Base-by-base conservation (phyloP, 2,888 invertebrate genomes). In the Arenicola marina region DNA sequence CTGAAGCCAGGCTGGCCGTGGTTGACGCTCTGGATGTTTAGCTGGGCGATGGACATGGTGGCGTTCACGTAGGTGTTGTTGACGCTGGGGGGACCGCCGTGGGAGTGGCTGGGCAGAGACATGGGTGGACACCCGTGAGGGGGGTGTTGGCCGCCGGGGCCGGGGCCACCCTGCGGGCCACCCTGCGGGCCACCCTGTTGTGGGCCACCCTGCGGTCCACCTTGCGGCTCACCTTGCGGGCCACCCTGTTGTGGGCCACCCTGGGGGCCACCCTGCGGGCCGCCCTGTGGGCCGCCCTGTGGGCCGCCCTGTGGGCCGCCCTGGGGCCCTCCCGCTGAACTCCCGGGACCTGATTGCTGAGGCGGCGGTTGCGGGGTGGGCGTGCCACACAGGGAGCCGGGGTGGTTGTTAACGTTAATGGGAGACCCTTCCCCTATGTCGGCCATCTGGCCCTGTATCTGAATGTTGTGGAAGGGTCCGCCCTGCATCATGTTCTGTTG, bases 11-110 rank as follows among this genome's bases (percentile, higher is more conserved):
- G 63, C 46, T 64, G 66, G 21, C 38, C 71, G 51, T 73, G 73
- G 59, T 75, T 73, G 55, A 81, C 78, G 75, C 79, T 82, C 71
- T 85, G 86, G 68, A 86, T 85, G 73, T 85, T 85, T 71, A 86
- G 78, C 73, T 86, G 85, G 68, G 84, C 84, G 60, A 86, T 85
- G 53, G 85, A 84, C 83, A 86, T 83, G 44, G 84, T 85, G 43
- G 85, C 84, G 76, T 85, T 86, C 53, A 85, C 85, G 71, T 80
- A 86, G 1, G 85, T 84, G 75, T 85, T 86, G 73, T 85, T 86
- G 32, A 85, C 84, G 67, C 83, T 83, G 18, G 77, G 78, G 48
- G 74, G 66, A 21, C 55, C 32, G 38, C 31, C 28, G 28, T 4
- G 45, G 21, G 2, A 4, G 24, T 28, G 45, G 11, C 57, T 32